phyloP scores from a whole-genome alignment of 37 sponge, comb jelly and placozoan species.

The Hormiphora californensis region DNA sequence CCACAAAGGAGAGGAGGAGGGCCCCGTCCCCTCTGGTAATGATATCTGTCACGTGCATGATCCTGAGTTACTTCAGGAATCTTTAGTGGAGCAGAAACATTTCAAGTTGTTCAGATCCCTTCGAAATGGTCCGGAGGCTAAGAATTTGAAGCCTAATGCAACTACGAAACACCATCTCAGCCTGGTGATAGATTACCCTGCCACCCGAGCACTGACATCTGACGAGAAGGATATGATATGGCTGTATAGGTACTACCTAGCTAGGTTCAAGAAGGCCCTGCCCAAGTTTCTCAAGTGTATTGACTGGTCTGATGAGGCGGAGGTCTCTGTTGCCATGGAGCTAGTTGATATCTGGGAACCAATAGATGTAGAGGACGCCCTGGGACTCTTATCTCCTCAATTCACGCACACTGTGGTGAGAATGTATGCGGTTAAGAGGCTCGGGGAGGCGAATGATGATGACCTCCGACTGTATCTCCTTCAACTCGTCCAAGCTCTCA shows the following conservation, averaged over 20 bases:
- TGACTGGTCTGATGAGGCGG: conserved; percentile 65
- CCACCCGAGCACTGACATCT: conserved; percentile 65
- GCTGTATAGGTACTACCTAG: conserved; percentile 85
- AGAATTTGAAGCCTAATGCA: conserved; percentile 71
- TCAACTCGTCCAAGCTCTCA: conserved; percentile 58
- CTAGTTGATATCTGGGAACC: conserved; percentile 88
- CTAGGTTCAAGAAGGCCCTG: conserved; percentile 75
- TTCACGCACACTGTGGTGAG: conserved; percentile 72
- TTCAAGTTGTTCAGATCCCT: conserved; percentile 74
- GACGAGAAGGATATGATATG: conserved; percentile 87
- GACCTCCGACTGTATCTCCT: conserved; percentile 56
- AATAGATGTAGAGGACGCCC: conserved; percentile 81
- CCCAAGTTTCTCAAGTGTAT: conserved; percentile 94
- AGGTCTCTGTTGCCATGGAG: conserved; percentile 64
- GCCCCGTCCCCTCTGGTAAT: background rate
- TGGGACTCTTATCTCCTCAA: conserved; percentile 77
- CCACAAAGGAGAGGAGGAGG: conserved; percentile 15
- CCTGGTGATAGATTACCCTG: conserved; percentile 71
- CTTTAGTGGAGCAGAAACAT: conserved; percentile 87
- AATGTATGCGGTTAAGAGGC: conserved; percentile 81
- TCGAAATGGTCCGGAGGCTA: conserved; percentile 65
- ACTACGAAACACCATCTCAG: conserved; percentile 58
- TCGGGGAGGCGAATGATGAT: conserved; percentile 83
- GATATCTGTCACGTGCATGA: conserved; percentile 31
- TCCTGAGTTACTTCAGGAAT: conserved; percentile 63